These are phyloP conservation scores for Cepphus grylle DNA, from an alignment of 2,113 vertebrate species.

Conservation along the genomic window DNA sequence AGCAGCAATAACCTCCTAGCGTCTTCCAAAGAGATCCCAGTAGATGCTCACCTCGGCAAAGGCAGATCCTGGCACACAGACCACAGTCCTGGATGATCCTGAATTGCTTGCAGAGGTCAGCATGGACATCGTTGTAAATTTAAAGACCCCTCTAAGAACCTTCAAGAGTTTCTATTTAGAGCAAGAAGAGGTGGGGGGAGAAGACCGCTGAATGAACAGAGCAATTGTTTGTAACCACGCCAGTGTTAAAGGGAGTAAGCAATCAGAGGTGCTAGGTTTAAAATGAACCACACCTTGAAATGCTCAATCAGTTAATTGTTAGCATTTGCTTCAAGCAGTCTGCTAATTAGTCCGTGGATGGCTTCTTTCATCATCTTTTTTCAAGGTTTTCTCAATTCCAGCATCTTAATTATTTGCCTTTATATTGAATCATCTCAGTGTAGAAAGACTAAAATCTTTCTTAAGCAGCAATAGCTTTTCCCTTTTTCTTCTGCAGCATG, in stretches of 20 bases:
- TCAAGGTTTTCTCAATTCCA: conserved; percentile 10
- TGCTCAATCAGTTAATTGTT: conserved; percentile 1
- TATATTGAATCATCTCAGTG: neutral
- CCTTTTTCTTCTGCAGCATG: neutral
- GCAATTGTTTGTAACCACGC: neutral
- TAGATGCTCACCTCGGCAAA: neutral
- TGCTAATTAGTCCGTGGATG: conserved; percentile 27
- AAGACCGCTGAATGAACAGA: neutral
- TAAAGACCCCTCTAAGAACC: neutral
- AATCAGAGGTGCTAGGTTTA: neutral
- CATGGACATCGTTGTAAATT: fast-evolving
- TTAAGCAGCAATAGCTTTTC: neutral
- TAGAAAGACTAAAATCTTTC: neutral
- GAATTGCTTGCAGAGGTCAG: neutral
- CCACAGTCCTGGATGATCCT: neutral
- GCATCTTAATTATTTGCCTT: neutral
- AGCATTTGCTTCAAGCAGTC: conserved; percentile 23
- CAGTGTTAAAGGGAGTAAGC: neutral
- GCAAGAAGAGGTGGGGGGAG: neutral
- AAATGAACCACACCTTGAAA: conserved; percentile 25
- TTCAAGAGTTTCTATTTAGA: neutral
- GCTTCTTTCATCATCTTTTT: conserved; percentile 5
- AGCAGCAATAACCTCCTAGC: neutral
- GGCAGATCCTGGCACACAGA: neutral
- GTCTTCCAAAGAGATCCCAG: neutral